Percentiles rank a stretch among this genome's conserved stretches.
phyloP scores from a whole-genome alignment of 2,113 vertebrate species.

The Rhadina sibilatrix region DNA sequence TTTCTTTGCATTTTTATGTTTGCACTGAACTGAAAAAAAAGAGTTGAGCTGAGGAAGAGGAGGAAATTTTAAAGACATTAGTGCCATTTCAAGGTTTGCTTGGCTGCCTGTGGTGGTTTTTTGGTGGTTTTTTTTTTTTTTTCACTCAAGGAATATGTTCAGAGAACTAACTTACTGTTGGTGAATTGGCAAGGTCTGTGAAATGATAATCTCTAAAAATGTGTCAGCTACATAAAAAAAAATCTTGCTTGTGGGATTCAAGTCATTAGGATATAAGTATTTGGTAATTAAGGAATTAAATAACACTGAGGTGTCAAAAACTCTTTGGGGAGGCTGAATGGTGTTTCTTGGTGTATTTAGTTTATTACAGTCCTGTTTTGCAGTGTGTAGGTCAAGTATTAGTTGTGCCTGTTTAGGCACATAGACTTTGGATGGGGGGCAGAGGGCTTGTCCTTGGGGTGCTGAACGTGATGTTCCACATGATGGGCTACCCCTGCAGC shows the following conservation, averaged over 20 bases:
- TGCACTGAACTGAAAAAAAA: neutral
- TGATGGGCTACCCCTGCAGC: neutral
- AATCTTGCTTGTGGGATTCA: neutral
- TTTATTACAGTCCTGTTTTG: neutral
- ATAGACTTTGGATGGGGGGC: neutral
- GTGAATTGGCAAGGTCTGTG: neutral
- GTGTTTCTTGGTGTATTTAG: neutral
- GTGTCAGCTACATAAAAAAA: neutral
- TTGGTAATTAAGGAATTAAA: slow-evolving; percentile 37
- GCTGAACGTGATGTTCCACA: fast-evolving
- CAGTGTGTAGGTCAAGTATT: neutral
- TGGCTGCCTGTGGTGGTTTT: neutral
- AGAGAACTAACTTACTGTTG: neutral
- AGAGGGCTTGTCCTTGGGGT: neutral
- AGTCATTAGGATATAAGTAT: neutral
- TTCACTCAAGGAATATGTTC: neutral
- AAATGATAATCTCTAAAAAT: neutral
- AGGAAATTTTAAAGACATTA: neutral
- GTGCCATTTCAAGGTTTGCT: neutral
- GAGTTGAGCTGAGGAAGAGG: neutral
- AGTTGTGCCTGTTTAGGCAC: neutral
- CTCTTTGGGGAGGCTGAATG: neutral
- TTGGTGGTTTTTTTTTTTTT: neutral
- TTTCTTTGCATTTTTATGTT: neutral
- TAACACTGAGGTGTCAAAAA: neutral